These are phyloP conservation scores for Hybos culiciformis DNA, from an alignment of 2,888 invertebrate species.

Conservation along the genomic window DNA sequence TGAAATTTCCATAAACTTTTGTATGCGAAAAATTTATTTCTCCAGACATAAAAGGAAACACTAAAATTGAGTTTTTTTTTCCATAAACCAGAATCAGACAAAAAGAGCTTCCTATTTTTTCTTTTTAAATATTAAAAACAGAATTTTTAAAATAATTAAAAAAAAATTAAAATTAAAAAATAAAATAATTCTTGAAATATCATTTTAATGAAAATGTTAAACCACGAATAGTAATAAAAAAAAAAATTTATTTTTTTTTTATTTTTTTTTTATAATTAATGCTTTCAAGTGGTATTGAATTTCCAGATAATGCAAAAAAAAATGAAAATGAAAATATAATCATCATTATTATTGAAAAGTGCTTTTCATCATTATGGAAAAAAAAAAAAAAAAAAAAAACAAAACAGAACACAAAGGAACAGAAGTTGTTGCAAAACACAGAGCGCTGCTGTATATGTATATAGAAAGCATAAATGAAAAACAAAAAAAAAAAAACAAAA, in stretches of 20 bases:
- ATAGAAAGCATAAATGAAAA: background rate
- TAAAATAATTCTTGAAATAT: too few species aligned
- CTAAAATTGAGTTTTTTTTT: too few species aligned
- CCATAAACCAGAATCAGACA: too few species aligned
- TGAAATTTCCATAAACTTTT: too few species aligned
- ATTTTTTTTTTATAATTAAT: too few species aligned
- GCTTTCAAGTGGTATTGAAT: background rate
- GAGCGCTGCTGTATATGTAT: background rate
- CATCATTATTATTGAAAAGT: background rate
- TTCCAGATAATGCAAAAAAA: background rate
- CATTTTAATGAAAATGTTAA: too few species aligned
- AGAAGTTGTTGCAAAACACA: constrained; percentile 5
- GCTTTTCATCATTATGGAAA: background rate
- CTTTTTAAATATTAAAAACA: too few species aligned
- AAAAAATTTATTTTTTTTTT: background rate
- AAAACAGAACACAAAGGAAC: constrained; percentile 5
- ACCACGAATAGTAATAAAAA: background rate
- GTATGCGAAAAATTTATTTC: too few species aligned
- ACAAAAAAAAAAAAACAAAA: background rate
- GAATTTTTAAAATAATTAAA: too few species aligned
- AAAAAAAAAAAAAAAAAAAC: background rate
- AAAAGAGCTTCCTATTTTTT: too few species aligned
- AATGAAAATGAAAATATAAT: background rate
- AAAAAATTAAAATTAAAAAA: too few species aligned
- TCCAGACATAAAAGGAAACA: too few species aligned